Evolutionary conservation across 2,113 vertebrate species (phyloP), one percentile per base, ranked within the genome.

Genomic region (Hymenochirus boettgeri): DNA sequence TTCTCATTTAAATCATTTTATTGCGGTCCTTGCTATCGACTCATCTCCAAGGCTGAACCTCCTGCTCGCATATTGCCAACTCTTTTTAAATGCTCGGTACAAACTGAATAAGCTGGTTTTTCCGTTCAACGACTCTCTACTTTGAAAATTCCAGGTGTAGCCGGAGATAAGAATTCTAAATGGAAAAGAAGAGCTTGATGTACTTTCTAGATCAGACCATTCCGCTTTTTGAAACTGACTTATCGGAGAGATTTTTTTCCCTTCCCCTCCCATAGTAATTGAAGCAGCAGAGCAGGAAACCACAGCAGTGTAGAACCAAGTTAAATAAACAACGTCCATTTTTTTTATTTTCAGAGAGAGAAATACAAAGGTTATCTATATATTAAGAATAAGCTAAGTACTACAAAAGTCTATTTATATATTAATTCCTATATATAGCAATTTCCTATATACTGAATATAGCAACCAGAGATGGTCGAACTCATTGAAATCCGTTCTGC

Each of bases 121-220:
- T 58, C 46, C 63, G 58, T 66, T 66, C 63, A 66, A 57, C 21
- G 58, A 66, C 45, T 51, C 54, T 13, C 63, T 58, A 58, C 63
- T 66, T 66, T 66, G 55, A 57, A 58, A 66, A 50, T 65, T 66
- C 63, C 57, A 66, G 63, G 63, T 66, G 63, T 66, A 35, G 63
- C 37, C 21, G n/a, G 15, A 66, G 63, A 66, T 66, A 66, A 66
- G 63, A 39, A 58, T 66, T 66, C 55, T 57, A 66, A 66, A 66
- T 58, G 63, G 55, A 46, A 66, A 65, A 66, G 47, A 31, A 50
- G 63, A 66, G 55, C 29, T 48, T 58, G 63, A 66, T 66, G 63
- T 66, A 55, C 50, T 55, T 58, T 48, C 63, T 24, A 66, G 54
- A 66, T 66, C 63, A 57, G 45, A 58, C 63, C 31, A 37, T 57